Base-by-base conservation (phyloP, 2,888 invertebrate species). In the Platycheirus rosarum region DNA sequence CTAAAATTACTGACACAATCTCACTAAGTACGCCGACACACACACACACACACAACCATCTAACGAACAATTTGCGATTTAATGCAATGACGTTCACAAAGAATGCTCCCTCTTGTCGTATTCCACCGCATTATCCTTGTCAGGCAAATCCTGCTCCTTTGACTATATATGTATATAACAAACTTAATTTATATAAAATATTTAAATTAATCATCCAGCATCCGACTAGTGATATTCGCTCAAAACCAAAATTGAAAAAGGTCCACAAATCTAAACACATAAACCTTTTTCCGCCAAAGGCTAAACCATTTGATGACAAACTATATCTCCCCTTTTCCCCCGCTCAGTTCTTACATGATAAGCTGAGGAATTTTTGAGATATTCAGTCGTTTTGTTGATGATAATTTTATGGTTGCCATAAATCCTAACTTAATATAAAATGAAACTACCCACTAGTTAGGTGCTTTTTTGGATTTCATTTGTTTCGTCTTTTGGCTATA, bases 361-460 rank as follows among this genome's bases (percentile, higher is more conserved):
- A 13, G 37, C 1, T 3, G 23, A 62, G 16, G 29, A 37, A 48
- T 63, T 55, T 70, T 55, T 29, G 35, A 70, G 42, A 55, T 29
- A 60, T 53, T 76, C 44, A 29, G 70, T 49, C 48, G 48, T 63
- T 63, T 55, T 13, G 37, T 40, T 55, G 55, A 70, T 76, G 70
- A 63, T 70, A 62, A 76, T 76, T 76, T 76, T 76, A 76, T 76
- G 76, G 46, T 40, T 16, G 62, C 18, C 70, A 70, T 76, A 76
- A 76, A 70, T 76, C 40, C 46, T 53, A 48, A 70, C 69, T 63
- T 40, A 37, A 55, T 55, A 55, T 37, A 55, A 55, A 9, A 23
- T 9, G 37, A 37, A 37, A 55, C 6, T 23, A 37, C 13, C 14
- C 26, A 49, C 49, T 14, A 26, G 3, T n/a, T 23, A 51, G 29